Evolutionary conservation across 2,888 invertebrate genomes (phyloP), one percentile per base, ranked within the genome.

Genomic region (Acleris literana): DNA sequence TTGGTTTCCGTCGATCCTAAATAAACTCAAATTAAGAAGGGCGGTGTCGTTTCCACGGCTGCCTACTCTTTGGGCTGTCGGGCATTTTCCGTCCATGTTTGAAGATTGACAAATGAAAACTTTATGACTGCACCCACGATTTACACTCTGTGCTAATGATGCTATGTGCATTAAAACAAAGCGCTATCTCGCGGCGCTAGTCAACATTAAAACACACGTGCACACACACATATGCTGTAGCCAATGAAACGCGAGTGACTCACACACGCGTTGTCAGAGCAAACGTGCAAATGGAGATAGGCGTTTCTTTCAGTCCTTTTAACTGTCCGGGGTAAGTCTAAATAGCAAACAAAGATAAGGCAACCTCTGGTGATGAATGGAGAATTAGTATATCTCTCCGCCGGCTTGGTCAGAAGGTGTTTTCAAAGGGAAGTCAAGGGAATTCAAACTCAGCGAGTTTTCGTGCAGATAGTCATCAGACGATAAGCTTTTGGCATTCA

Each of bases 271-370:
- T n/a, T 13, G 2, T 82, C 84, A 82, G 76, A 81, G 87, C 85
- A 90, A 89, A 89, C 82, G 87, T 85, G 88, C 84, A 90, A 90
- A 88, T 86, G 84, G 79, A 90, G 88, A 91, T 91, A 89, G 90
- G 85, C 86, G 81, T 87, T 86, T 88, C 90, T 90, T 90, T 90
- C 89, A 89, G 83, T 89, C 85, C 86, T 85, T 81, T 86, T 87
- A 87, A 83, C 83, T 84, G 86, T 86, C 85, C 86, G 80, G 83
- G 86, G 84, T 82, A 84, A 83, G 78, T 82, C 78, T 91, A 90
- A 92, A 92, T 88, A 89, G 86, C 87, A 92, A 92, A 91, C 87
- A 90, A 76, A 87, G 91, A 92, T 92, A 92, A 77, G 77, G 82
- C 77, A 80, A 76, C 78, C 75, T 78, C 78, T 77, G 72, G 76